phyloP scores from a whole-genome alignment of 2,113 vertebrate species.

The Naja naja region DNA sequence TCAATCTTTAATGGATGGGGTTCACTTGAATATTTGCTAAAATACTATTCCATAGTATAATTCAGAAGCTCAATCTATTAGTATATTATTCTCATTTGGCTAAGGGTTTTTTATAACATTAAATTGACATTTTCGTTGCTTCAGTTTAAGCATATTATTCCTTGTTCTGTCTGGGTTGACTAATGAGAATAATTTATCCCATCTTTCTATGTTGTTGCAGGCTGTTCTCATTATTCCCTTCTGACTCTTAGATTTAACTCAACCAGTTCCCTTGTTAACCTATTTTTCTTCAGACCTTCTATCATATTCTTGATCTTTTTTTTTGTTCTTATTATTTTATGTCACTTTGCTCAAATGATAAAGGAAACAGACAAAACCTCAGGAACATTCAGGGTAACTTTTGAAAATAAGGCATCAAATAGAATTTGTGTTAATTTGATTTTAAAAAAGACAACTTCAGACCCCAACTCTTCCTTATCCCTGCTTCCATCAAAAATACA shows the following conservation, averaged over 20 bases:
- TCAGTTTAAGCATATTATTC: conserved; percentile 53
- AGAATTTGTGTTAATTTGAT: conserved; percentile 58
- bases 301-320: conserved; percentile 55
- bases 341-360: conserved; percentile 47
- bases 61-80: conserved; percentile 46
- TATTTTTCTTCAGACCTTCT: conserved; percentile 52
- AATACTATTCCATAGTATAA: conserved; percentile 28
- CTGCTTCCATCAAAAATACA: background rate
- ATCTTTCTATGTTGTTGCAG: conserved; percentile 53
- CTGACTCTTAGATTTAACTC: conserved; percentile 46
- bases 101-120: conserved; percentile 40
- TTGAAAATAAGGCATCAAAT: conserved; percentile 65
- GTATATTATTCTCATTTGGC: conserved; percentile 37
- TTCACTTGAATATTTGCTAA: conserved; percentile 46
- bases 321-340: conserved; percentile 36
- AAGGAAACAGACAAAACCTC: conserved; percentile 50
- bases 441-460: conserved; percentile 50
- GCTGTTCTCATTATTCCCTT: conserved; percentile 54
- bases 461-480: background rate
- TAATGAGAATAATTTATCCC: conserved; percentile 64
- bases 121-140: conserved; percentile 53
- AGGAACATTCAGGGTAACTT: conserved; percentile 56
- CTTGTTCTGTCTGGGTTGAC: conserved; percentile 53
- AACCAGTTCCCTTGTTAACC: conserved; percentile 60
- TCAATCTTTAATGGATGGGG: conserved; percentile 18